Evolutionary conservation across 2,113 vertebrate genomes (phyloP).

Genomic region (Hirundichthys speculiger): DNA sequence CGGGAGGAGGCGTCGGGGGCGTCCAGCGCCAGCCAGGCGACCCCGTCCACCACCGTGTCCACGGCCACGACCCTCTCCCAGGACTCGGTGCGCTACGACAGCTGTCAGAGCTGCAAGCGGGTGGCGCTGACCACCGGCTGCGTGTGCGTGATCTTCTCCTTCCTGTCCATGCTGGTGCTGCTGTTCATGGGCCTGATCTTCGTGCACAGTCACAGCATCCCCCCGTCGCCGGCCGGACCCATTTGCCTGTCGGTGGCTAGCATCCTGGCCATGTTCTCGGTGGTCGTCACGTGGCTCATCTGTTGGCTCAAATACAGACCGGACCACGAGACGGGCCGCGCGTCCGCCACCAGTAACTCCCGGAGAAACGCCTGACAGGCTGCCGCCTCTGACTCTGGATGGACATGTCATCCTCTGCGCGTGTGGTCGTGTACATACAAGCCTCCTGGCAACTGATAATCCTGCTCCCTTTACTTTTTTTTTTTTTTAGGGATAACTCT

Average conservation of each 20-base stretch:
- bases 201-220: conserved; percentile 88
- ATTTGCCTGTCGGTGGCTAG: conserved; percentile 92
- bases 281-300: conserved; percentile 93
- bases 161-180: conserved; percentile 92
- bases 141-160: conserved; percentile 93
- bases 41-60: conserved; percentile 80
- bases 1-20: conserved; percentile 76
- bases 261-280: conserved; percentile 92
- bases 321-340: conserved; percentile 79
- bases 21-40: conserved; percentile 65
- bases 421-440: conserved; percentile 50
- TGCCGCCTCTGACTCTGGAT: conserved; percentile 4
- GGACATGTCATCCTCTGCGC: conserved; percentile 24
- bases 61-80: conserved; percentile 86
- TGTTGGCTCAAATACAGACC: conserved; percentile 94
- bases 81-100: conserved; percentile 85
- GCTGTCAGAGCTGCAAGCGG: conserved; percentile 90
- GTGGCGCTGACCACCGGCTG: conserved; percentile 91
- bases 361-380: conserved; percentile 79
- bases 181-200: conserved; percentile 95
- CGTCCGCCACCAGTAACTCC: conserved; percentile 74
- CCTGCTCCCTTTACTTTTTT: conserved; percentile 68
- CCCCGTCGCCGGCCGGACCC: conserved; percentile 90
- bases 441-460: conserved; percentile 29
- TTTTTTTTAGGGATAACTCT: conserved; percentile 57